A percentile compares a stretch with the other conserved stretches of the same genome.
phyloP scores from a whole-genome alignment of 1,140 invertebrate genomes.

The Palaemon carinicauda region DNA sequence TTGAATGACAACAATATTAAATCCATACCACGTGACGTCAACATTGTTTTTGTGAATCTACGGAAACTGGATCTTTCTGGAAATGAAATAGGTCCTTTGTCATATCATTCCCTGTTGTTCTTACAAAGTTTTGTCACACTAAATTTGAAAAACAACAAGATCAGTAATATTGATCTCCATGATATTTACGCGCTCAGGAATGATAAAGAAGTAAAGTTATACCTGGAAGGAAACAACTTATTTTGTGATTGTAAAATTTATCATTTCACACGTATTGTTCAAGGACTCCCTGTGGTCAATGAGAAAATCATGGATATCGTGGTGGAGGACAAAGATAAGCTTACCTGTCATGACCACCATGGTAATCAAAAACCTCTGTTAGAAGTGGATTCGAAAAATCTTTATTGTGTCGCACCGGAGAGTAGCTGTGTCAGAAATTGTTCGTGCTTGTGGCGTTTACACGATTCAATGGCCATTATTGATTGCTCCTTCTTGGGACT shows the following conservation, averaged over 20 bases:
- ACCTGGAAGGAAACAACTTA: slow-evolving; percentile 27
- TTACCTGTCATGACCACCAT: background rate
- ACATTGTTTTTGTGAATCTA: background rate
- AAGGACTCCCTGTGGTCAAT: background rate
- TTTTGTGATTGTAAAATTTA: slow-evolving; percentile 11
- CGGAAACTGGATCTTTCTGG: slow-evolving; percentile 23
- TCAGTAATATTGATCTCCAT: background rate
- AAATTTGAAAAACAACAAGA: slow-evolving; percentile 23
- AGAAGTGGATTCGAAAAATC: background rate
- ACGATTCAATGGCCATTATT: slow-evolving; percentile 66
- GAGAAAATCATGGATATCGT: background rate
- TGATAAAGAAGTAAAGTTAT: background rate
- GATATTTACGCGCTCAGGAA: background rate
- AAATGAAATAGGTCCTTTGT: background rate
- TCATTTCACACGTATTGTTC: slow-evolving; percentile 3
- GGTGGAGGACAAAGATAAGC: slow-evolving; percentile 18
- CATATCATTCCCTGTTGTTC: background rate
- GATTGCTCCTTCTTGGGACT: slow-evolving; percentile 68
- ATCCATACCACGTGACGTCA: background rate
- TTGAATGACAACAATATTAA: slow-evolving; percentile 30
- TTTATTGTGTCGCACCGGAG: background rate
- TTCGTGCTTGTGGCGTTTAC: slow-evolving; percentile 62
- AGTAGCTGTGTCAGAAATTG: background rate
- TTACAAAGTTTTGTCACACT: background rate
- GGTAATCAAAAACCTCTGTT: background rate